Conservation (phyloP, 1,140 invertebrate species). For the Hesperophylax magnus region DNA sequence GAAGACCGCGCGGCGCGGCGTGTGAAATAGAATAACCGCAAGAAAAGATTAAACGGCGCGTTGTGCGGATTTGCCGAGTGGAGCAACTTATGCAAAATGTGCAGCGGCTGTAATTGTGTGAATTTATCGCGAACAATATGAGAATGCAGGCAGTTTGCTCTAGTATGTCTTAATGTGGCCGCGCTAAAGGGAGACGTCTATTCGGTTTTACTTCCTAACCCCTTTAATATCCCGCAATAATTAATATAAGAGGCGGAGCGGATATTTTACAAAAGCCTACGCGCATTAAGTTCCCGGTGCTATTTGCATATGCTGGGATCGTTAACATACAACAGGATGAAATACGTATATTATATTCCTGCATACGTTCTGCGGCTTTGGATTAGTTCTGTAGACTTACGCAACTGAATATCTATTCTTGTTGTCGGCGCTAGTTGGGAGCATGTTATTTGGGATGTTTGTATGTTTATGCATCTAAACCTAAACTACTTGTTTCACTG, state of each 20-base stretch:
- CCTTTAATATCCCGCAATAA: constrained; percentile 5
- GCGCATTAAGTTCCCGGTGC: too few species aligned
- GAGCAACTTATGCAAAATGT: constrained; percentile 21
- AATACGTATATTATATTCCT: too few species aligned
- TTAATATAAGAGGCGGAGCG: neutral
- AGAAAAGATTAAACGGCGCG: constrained; percentile 18
- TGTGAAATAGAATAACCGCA: constrained; percentile 22
- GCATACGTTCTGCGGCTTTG: too few species aligned
- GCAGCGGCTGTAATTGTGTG: constrained; percentile 28
- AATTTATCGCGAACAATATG: constrained; percentile 30
- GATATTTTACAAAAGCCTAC: neutral
- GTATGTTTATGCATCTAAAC: too few species aligned
- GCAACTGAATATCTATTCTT: too few species aligned
- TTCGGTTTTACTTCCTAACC: neutral
- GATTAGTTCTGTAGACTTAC: too few species aligned
- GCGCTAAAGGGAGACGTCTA: neutral
- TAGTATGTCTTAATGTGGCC: constrained; percentile 3
- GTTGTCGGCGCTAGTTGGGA: too few species aligned
- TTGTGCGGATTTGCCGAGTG: constrained; percentile 2
- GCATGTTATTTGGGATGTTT: too few species aligned
- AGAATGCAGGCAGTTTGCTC: neutral
- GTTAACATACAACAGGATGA: too few species aligned
- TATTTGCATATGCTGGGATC: too few species aligned
- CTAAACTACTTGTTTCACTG: too few species aligned
- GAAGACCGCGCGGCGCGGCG: neutral